Evolutionary conservation across 1,140 invertebrate genomes (phyloP).

Genomic region (Coelopa frigida): DNA sequence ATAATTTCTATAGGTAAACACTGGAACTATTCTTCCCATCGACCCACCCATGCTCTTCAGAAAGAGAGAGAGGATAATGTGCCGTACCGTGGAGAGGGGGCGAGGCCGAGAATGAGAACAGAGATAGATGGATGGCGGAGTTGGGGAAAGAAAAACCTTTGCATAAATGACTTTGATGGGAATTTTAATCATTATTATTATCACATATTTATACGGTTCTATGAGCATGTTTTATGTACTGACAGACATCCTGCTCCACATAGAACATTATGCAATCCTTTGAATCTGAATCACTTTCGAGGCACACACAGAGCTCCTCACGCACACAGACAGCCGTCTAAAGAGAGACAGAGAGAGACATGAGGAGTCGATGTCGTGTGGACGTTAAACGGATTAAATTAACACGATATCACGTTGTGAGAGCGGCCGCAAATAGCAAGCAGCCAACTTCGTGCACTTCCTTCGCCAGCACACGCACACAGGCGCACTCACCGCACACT

Average conservation of each 20-base stretch:
- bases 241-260: too few species aligned
- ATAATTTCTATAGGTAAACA: too few species aligned
- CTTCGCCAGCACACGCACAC: conserved; percentile 18
- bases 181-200: conserved; percentile 46
- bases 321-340: too few species aligned
- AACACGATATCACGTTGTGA: too few species aligned
- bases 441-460: conserved; percentile 10
- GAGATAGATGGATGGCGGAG: neutral
- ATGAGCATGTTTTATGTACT: conserved; percentile 46
- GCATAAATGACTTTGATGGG: conserved; percentile 42
- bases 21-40: too few species aligned
- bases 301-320: too few species aligned
- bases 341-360: too few species aligned
- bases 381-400: too few species aligned
- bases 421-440: too few species aligned
- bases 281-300: conserved; percentile 11
- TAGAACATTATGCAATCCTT: conserved; percentile 11
- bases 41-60: too few species aligned
- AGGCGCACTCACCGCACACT: neutral
- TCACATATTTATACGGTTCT: conserved; percentile 46
- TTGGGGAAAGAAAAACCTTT: conserved; percentile 30
- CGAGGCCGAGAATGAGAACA: neutral
- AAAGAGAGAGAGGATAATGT: too few species aligned
- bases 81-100: neutral
- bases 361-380: too few species aligned